Evolutionary conservation across 2,113 vertebrate species (phyloP), one percentile per base, ranked within the genome.

Genomic region (Atractosteus spatula): DNA sequence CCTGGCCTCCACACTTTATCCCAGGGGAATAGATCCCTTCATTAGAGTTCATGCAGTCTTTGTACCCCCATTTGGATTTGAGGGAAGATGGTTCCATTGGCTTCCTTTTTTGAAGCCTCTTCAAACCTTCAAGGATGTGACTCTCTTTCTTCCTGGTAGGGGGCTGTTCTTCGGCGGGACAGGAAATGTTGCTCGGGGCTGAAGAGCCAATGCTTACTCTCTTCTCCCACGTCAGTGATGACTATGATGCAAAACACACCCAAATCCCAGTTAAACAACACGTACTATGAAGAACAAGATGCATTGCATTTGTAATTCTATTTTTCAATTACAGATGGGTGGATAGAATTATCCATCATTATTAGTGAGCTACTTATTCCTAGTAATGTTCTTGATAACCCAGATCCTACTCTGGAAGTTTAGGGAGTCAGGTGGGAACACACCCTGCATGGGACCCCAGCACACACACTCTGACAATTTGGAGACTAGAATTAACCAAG

Each of bases 21-120:
- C 94, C 95, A 61, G 96, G 91, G 42, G 96, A 97, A 85, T 98
- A 98, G 84, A 98, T 98, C 55, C 96, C 96, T 87, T 98, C 96
- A 2, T 98, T 98, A 44, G 96, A 98, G 87, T 96, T 94, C 96
- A 97, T 97, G 83, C 95, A 96, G 77, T 98, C 96, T 84, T 95
- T 97, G 81, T 94, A 91, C 55, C 93, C 93, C 77, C 95, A 95
- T 82, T 92, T 96, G 77, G 93, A 93, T 80, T 92, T 88, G 80
- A 90, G 81, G 17, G 92, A 91, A 1, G 93, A 88, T 55, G 92
- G 85, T 72, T 93, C 94, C 76, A 93, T 85, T 75, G 90, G 85
- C 80, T 88, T 93, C 77, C 81, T 86, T 71, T 92, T 92, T 83
- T 97, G 95, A 41, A 97, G 89, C 82, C 92, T 96, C 70, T 91